phyloP scores from a whole-genome alignment of 2,888 invertebrate genomes.

The Andrena praecox region DNA sequence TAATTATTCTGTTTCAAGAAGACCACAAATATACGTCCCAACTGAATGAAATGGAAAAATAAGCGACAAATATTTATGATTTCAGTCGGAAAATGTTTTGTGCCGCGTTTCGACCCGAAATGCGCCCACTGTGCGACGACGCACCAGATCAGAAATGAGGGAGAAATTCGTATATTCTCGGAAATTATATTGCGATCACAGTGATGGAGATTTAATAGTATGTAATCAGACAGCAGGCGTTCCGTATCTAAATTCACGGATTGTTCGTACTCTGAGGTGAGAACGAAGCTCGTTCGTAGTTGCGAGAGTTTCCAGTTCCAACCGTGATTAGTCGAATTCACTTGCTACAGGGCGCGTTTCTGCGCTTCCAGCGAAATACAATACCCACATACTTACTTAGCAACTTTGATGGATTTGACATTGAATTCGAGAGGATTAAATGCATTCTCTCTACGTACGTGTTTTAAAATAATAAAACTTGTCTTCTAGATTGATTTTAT shows the following conservation, averaged over 20 bases:
- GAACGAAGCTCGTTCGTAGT: conserved; percentile 31
- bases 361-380: conserved; percentile 9
- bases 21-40: too few relatives aligned
- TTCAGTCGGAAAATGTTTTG: too few relatives aligned
- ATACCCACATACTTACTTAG: conserved; percentile 19
- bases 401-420: conserved; percentile 55
- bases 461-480: background rate
- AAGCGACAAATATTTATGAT: too few relatives aligned
- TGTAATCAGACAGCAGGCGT: background rate
- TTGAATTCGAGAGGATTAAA: conserved; percentile 36
- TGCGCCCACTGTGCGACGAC: too few relatives aligned
- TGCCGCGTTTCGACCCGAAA: too few relatives aligned
- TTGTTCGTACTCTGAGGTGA: background rate
- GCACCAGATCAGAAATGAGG: too few relatives aligned
- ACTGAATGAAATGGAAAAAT: too few relatives aligned
- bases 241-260: background rate
- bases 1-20: too few relatives aligned
- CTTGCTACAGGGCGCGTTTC: conserved; percentile 18
- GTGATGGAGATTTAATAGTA: background rate
- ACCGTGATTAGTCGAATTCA: conserved; percentile 44
- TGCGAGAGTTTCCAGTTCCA: conserved; percentile 35
- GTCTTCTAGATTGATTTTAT: background rate
- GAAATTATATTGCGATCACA: background rate
- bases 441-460: background rate
- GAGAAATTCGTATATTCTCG: too few relatives aligned